Base-by-base conservation (phyloP, 1,140 invertebrate genomes). In the Anoplolepis gracilipes region DNA sequence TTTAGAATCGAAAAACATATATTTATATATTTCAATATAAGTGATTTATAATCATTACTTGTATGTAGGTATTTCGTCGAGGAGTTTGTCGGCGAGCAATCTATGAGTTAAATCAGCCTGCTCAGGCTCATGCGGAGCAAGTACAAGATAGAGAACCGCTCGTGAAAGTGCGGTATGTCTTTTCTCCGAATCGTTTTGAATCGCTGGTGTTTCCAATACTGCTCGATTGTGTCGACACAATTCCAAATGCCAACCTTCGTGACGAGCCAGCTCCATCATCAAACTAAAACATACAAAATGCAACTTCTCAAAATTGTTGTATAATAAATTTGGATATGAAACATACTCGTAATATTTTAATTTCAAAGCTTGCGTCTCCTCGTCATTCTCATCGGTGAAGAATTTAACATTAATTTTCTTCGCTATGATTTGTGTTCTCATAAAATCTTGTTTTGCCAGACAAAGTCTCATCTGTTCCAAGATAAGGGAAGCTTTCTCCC, bases 391-490 rank as follows among this genome's bases (percentile, higher is more conserved):
- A 94, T 98, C 98, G 73, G 99, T 98, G 95, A 99, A 99, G 93
- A 99, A 99, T 93, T 99, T 99, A 0, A 97, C 97, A 92, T 97
- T 99, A 85, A 99, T 99, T 95, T 99, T 99, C 94, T 99, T 99
- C 8, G 99, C 99, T 92, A 99, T 99, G 87, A 99, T 99, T 94
- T 99, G 99, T 7, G 99, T 99, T 55, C 99, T 97, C 84, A 99
- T 97, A 94, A 98, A 99, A 95, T 99, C 99, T 92, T 99, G 98
- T 91, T 99, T 99, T 1, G 98, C 97, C 33, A 99, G 95, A 94
- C 99, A 99, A 0, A 99, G 95, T 79, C 99, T 96, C 99, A 99
- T 99, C 95, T 99, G 99, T 95, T 99, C 99, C 78, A 99, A 95
- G 84, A 99, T 99, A 49, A 99, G 96, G 91, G 99, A 98, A n/a